A percentile compares a stretch with the other conserved stretches of the same genome.
phyloP scores from a whole-genome alignment of 1,140 invertebrate species.

The Lepidurus packardi region DNA sequence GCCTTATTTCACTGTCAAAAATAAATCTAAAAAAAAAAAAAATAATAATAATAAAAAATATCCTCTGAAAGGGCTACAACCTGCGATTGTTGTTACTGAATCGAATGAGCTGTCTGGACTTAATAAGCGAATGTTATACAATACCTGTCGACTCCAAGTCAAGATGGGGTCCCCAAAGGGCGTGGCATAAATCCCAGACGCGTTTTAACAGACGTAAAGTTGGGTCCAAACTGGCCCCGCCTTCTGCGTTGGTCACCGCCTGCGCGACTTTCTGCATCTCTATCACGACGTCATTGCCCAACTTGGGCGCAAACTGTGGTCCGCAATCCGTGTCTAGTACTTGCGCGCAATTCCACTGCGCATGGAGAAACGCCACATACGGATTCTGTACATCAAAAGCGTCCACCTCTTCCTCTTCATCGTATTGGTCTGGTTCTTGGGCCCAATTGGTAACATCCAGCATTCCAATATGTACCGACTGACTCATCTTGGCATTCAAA shows the following conservation, averaged over 20 bases:
- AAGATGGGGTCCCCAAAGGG: slow-evolving; percentile 69
- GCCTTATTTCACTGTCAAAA: no score
- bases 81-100: background rate
- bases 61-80: background rate
- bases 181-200: slow-evolving; percentile 75
- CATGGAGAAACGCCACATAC: slow-evolving; percentile 27
- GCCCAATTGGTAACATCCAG: background rate
- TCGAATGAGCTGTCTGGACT: background rate
- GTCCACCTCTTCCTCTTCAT: slow-evolving; percentile 46
- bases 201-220: slow-evolving; percentile 32
- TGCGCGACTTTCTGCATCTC: slow-evolving; percentile 25
- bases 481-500: slow-evolving; percentile 19
- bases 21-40: no score
- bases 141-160: slow-evolving; percentile 25
- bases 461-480: slow-evolving; percentile 22
- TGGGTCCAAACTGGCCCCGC: background rate
- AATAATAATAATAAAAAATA: background rate
- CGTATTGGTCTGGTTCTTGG: slow-evolving; percentile 17
- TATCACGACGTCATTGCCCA: background rate
- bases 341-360: slow-evolving; percentile 25
- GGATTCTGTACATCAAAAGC: slow-evolving; percentile 45
- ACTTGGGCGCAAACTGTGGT: slow-evolving; percentile 34
- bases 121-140: background rate
- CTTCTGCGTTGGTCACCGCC: slow-evolving; percentile 24
- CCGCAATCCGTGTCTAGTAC: slow-evolving; percentile 31